Evolutionary conservation across 64 coral and sea anemone species (phyloP).

Genomic region (Montipora foliosa): DNA sequence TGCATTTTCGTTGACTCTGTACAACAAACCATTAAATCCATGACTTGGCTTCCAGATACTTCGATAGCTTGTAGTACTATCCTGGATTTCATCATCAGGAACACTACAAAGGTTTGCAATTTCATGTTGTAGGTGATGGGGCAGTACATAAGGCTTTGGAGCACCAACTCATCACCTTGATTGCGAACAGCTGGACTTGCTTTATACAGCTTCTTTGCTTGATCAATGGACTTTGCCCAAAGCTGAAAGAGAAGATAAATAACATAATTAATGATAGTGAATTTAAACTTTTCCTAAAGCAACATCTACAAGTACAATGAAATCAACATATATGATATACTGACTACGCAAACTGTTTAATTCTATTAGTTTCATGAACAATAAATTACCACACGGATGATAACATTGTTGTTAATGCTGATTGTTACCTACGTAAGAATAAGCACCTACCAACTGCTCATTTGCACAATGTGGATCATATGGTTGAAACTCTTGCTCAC

Average conservation of each 20-base stretch:
- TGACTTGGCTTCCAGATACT: conserved; percentile 62
- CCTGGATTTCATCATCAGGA: conserved; percentile 8
- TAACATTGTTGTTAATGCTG: neutral
- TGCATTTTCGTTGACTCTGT: conserved; percentile 45
- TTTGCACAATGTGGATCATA: conserved; percentile 25
- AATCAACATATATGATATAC: neutral
- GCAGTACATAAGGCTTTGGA: conserved; percentile 48
- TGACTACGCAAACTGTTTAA: too few species aligned
- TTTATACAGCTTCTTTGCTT: conserved; percentile 59
- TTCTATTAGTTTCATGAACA: too few species aligned
- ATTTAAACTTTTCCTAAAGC: neutral
- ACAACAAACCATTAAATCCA: conserved; percentile 43
- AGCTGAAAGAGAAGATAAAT: conserved; percentile 11
- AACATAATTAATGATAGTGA: neutral
- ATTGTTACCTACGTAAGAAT: neutral
- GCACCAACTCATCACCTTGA: conserved; percentile 63
- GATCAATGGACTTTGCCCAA: conserved; percentile 50
- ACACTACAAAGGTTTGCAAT: conserved; percentile 21
- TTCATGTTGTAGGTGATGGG: conserved; percentile 26
- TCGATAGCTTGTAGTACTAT: conserved; percentile 18
- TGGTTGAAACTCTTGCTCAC: conserved; percentile 10
- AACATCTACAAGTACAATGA: neutral
- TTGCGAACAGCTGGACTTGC: conserved; percentile 27
- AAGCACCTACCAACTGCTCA: conserved; percentile 30
- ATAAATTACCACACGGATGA: neutral